A percentile compares a stretch with the other conserved stretches of the same genome.
Evolutionary conservation across 2,888 invertebrate genomes (phyloP).

Genomic region (Hirudinaria manillensis): DNA sequence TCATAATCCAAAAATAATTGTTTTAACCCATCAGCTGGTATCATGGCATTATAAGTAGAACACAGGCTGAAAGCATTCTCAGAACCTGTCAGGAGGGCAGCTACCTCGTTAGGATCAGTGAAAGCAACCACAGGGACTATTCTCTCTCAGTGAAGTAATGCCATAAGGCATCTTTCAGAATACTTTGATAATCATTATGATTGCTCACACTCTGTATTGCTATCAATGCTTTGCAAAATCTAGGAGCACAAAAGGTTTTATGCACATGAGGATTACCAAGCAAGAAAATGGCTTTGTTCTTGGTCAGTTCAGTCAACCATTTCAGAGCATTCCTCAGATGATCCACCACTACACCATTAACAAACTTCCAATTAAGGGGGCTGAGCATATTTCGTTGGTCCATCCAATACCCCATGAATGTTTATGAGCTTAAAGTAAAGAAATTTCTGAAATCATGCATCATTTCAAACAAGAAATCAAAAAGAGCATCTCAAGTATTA

Average conservation of each 20-base stretch:
- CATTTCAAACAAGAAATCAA: too few species aligned
- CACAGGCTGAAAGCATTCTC: constrained; percentile 82
- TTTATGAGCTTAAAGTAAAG: constrained; percentile 35
- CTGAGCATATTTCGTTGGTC: constrained; percentile 89
- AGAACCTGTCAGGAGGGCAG: constrained; percentile 80
- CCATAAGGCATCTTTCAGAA: neutral
- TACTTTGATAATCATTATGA: neutral
- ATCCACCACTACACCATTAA: constrained; percentile 87
- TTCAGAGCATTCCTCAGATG: constrained; percentile 86
- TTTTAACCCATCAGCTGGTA: constrained; percentile 65
- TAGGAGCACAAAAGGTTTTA: constrained; percentile 87
- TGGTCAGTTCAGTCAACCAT: constrained; percentile 86
- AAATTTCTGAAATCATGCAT: too few species aligned
- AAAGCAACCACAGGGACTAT: constrained; percentile 85
- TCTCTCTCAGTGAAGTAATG: constrained; percentile 85
- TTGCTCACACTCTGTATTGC: neutral
- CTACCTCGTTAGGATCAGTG: constrained; percentile 86
- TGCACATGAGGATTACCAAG: constrained; percentile 86
- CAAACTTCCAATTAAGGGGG: constrained; percentile 85
- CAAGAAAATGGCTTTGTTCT: constrained; percentile 64
- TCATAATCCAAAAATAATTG: too few species aligned
- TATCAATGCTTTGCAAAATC: neutral
- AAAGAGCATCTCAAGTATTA: too few species aligned
- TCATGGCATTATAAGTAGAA: constrained; percentile 83
- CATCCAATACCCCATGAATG: constrained; percentile 65